A percentile compares a stretch with the other conserved stretches of the same genome.
Conservation (phyloP, 2,888 invertebrate genomes). For the Coremacera marginata region DNA sequence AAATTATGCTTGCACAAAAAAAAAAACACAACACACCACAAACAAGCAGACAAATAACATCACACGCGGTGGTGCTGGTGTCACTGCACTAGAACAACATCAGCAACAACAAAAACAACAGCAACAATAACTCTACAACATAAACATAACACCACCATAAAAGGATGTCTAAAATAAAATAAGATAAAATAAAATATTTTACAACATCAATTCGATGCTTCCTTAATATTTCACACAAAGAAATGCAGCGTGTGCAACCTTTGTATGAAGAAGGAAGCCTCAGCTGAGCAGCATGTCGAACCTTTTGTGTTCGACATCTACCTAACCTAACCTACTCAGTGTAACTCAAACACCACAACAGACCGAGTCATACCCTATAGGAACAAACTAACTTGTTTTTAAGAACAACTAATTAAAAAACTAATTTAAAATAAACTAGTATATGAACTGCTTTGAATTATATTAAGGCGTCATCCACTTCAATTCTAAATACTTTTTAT, state of each 20-base stretch:
- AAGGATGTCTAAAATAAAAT: constrained; percentile 1
- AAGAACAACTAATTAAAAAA: no score
- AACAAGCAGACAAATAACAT: constrained; percentile 10
- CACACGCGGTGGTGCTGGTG: background rate
- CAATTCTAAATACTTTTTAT: no score
- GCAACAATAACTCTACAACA: background rate
- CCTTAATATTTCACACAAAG: constrained; percentile 10
- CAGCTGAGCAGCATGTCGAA: background rate
- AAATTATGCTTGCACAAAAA: background rate
- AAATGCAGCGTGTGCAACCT: background rate
- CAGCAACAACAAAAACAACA: background rate
- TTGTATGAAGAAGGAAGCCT: background rate
- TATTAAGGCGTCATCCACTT: no score
- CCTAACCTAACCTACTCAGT: background rate
- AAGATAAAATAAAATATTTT: constrained; percentile 17
- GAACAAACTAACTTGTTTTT: no score
- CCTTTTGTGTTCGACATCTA: background rate
- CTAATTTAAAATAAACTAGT: no score
- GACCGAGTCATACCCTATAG: background rate
- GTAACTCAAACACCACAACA: background rate
- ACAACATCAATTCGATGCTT: constrained; percentile 24
- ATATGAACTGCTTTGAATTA: no score
- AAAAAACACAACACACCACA: background rate
- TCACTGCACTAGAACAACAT: background rate
- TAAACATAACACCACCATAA: constrained; percentile 18